A percentile compares a stretch with the other conserved stretches of the same genome.
Evolutionary conservation across 2,888 invertebrate genomes (phyloP).

Genomic region (Meteorus cinctellus): DNA sequence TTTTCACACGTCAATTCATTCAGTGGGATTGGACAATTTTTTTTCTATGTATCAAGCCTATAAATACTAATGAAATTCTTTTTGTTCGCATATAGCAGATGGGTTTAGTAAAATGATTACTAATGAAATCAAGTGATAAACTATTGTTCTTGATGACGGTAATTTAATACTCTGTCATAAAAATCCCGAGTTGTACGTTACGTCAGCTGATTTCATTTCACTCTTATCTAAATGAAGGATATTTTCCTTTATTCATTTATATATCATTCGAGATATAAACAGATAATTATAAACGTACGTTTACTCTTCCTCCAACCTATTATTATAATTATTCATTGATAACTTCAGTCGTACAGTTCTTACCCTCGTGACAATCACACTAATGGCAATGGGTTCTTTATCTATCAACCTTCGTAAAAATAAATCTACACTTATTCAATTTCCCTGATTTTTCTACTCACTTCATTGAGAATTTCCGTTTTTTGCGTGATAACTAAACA

Average conservation of each 20-base stretch:
- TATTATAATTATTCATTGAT: slow-evolving; percentile 11
- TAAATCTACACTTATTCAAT: not conserved
- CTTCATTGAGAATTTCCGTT: slow-evolving; percentile 14
- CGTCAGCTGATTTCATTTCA: not conserved
- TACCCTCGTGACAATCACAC: not conserved
- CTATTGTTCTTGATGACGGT: not conserved
- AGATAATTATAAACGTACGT: not conserved
- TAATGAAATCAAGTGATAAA: slow-evolving; percentile 2
- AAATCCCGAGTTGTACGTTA: not conserved
- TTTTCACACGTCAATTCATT: slow-evolving; percentile 23
- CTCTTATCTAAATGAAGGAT: not conserved
- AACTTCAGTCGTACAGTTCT: not conserved
- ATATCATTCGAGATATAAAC: not conserved
- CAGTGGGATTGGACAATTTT: not conserved
- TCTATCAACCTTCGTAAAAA: not conserved
- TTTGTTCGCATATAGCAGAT: no score
- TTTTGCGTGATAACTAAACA: not conserved
- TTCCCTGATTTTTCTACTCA: not conserved
- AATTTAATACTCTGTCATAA: not conserved
- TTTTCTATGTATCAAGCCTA: not conserved
- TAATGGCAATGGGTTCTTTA: not conserved
- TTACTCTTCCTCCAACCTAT: not conserved
- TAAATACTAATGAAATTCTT: no score
- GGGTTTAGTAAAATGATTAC: not conserved
- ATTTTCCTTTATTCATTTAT: not conserved